A percentile compares a stretch with the other conserved stretches of the same genome.
These are phyloP conservation scores for Chloromyia formosa DNA, from an alignment of 2,888 invertebrate genomes.

Conservation along the genomic window DNA sequence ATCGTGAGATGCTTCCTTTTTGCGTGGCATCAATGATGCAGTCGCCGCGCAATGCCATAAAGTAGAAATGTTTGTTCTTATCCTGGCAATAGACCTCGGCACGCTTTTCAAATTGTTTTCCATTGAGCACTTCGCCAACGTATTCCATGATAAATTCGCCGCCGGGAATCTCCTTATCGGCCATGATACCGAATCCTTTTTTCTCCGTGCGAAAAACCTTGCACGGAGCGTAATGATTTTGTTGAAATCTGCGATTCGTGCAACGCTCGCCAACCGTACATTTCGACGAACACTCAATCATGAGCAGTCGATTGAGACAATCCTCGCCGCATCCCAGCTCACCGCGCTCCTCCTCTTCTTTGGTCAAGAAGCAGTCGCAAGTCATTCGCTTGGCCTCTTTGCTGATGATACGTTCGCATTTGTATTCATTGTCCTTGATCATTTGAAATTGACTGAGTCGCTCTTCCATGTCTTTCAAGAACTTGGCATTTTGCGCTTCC, in stretches of 20 bases:
- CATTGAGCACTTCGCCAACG: constrained; percentile 95
- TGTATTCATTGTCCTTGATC: constrained; percentile 86
- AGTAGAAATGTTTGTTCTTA: constrained; percentile 93
- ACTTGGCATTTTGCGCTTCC: constrained; percentile 59
- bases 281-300: constrained; percentile 95
- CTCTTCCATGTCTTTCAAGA: constrained; percentile 63
- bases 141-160: constrained; percentile 98
- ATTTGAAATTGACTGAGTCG: constrained; percentile 78
- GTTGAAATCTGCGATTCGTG: constrained; percentile 94
- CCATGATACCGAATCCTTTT: constrained; percentile 93
- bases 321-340: constrained; percentile 93
- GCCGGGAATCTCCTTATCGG: constrained; percentile 57
- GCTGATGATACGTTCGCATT: constrained; percentile 83
- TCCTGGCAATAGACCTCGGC: constrained; percentile 89
- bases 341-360: constrained; percentile 85
- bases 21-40: constrained; percentile 95
- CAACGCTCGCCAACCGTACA: constrained; percentile 91
- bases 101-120: constrained; percentile 86
- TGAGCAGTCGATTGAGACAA: constrained; percentile 94
- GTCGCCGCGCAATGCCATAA: constrained; percentile 95
- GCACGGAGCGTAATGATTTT: constrained; percentile 82
- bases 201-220: constrained; percentile 91
- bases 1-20: constrained; percentile 95
- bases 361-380: constrained; percentile 92
- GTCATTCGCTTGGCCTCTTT: constrained; percentile 93